Percentiles rank a stretch among this genome's conserved stretches.
These are phyloP conservation scores for Drosophila ambigua DNA, from an alignment of 1,140 invertebrate genomes.

Conservation along the genomic window DNA sequence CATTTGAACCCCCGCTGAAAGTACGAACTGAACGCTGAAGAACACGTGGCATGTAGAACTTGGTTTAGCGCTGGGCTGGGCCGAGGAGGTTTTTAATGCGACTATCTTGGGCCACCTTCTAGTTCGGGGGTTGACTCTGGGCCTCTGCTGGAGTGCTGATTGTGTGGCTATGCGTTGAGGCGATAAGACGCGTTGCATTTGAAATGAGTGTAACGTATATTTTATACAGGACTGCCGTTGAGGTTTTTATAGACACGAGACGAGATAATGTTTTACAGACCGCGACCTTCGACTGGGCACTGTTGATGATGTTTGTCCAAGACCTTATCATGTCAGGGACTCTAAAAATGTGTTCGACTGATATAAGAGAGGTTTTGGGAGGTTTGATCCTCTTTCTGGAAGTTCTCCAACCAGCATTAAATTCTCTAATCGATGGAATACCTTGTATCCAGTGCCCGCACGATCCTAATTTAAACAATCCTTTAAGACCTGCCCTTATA, in stretches of 20 bases:
- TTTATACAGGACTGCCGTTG: slow-evolving; percentile 65
- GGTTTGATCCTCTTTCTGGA: slow-evolving; percentile 17
- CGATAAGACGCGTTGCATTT: slow-evolving; percentile 73
- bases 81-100: slow-evolving; percentile 18
- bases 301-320: slow-evolving; percentile 32
- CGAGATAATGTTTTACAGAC: slow-evolving; percentile 52
- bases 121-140: slow-evolving; percentile 32
- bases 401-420: slow-evolving; percentile 55
- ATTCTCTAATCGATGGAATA: slow-evolving; percentile 25
- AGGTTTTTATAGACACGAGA: slow-evolving; percentile 46
- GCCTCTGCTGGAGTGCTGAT: slow-evolving; percentile 27
- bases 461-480: slow-evolving; percentile 61
- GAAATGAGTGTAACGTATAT: slow-evolving; percentile 81
- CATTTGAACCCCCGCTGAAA: slow-evolving; percentile 36
- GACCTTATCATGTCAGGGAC: slow-evolving; percentile 40
- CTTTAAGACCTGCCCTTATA: slow-evolving; percentile 61
- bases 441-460: slow-evolving; percentile 68
- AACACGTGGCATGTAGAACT: slow-evolving; percentile 60
- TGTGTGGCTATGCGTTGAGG: slow-evolving; percentile 47
- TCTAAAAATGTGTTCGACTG: slow-evolving; percentile 10
- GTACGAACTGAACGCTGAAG: not conserved
- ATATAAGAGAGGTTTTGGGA: not conserved
- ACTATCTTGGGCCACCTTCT: slow-evolving; percentile 41
- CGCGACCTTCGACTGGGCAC: slow-evolving; percentile 62
- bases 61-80: slow-evolving; percentile 8